phyloP scores from a whole-genome alignment of 2,888 invertebrate genomes.

The Deilephila porcellus region DNA sequence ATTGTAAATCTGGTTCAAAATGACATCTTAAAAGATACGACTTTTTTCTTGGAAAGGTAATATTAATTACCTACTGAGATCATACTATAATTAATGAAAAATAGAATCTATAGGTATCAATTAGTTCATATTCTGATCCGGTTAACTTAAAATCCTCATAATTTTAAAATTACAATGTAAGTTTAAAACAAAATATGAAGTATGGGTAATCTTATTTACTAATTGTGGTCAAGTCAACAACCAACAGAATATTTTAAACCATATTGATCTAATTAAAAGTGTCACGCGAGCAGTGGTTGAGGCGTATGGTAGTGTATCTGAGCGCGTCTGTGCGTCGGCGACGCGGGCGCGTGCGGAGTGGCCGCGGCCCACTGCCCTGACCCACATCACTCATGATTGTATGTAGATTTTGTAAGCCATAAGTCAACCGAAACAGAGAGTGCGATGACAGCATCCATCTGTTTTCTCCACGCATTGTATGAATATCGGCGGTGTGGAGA shows the following conservation, averaged over 20 bases:
- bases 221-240: background rate
- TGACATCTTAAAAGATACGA: no score
- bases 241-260: background rate
- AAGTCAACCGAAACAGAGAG: conserved; percentile 69
- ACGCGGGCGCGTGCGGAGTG: conserved; percentile 41
- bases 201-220: no score
- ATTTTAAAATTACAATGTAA: no score
- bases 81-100: no score
- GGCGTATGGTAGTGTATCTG: conserved; percentile 26
- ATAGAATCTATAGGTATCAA: no score
- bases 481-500: conserved; percentile 42
- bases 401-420: conserved; percentile 82
- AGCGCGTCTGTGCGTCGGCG: conserved; percentile 26
- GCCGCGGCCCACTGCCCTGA: conserved; percentile 79
- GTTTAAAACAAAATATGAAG: no score
- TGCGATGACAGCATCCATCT: conserved; percentile 77
- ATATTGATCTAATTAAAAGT: background rate
- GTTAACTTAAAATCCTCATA: no score
- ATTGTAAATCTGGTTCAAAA: no score
- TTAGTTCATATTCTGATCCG: no score
- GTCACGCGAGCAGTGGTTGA: conserved; percentile 12
- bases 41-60: no score
- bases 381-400: conserved; percentile 79
- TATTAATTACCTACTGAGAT: no score
- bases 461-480: conserved; percentile 76